These are phyloP conservation scores for Manis crassicaudata DNA, from an alignment of 2,797 vertebrate genomes.

Conservation along the genomic window DNA sequence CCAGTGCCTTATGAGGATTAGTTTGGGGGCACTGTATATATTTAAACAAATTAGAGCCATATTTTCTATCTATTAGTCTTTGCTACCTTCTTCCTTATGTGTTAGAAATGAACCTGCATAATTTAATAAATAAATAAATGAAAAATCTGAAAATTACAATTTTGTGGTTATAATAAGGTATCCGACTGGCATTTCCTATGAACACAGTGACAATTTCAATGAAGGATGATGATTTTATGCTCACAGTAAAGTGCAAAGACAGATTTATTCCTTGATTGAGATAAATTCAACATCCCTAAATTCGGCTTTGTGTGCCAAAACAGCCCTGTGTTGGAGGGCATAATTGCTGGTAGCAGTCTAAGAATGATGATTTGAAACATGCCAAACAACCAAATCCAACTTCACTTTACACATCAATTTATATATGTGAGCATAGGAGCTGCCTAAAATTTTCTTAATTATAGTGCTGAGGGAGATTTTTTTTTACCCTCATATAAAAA, in stretches of 20 bases:
- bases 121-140: slow-evolving; percentile 7
- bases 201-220: background rate
- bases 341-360: background rate
- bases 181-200: background rate
- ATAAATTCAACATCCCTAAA: background rate
- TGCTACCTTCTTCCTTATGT: background rate
- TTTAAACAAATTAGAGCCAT: background rate
- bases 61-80: background rate
- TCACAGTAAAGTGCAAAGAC: background rate
- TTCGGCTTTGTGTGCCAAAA: background rate
- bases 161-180: background rate
- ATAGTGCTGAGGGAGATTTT: background rate
- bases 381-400: background rate
- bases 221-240: background rate
- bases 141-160: background rate
- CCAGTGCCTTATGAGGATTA: background rate
- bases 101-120: background rate
- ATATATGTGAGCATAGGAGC: background rate
- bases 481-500: background rate
- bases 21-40: background rate
- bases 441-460: background rate
- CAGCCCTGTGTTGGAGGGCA: background rate
- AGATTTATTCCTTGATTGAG: background rate
- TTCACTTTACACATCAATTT: background rate
- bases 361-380: background rate